Conservation (phyloP, 53 echinoderm and acorn worm species). For the Antedon mediterranea region DNA sequence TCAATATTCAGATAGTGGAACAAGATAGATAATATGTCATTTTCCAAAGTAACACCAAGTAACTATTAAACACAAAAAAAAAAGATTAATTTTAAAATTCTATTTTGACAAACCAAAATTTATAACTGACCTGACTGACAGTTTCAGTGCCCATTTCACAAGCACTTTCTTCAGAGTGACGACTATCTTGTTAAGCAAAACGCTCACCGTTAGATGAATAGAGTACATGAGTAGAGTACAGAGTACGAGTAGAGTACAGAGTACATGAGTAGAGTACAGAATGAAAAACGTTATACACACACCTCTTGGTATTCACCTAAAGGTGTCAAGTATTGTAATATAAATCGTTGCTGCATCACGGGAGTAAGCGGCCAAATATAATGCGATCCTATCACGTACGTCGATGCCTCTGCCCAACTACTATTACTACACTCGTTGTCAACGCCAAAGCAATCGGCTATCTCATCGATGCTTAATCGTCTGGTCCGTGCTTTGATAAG, state of each 20-base stretch:
- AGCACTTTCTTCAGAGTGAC: no score
- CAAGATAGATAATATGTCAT: slow-evolving; percentile 74
- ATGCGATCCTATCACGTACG: slow-evolving; percentile 71
- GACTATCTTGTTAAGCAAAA: no score
- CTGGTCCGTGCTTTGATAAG: neutral
- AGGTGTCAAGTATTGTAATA: slow-evolving; percentile 89
- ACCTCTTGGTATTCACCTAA: slow-evolving; percentile 99
- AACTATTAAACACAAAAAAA: slow-evolving; percentile 27
- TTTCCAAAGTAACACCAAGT: slow-evolving; percentile 80
- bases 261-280: no score
- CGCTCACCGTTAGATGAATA: no score
- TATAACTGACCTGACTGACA: no score
- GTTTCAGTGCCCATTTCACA: no score
- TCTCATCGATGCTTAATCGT: neutral
- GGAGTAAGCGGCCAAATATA: slow-evolving; percentile 71
- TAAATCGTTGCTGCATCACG: slow-evolving; percentile 79
- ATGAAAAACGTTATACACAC: neutral
- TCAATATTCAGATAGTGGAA: slow-evolving; percentile 81
- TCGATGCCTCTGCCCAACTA: slow-evolving; percentile 82
- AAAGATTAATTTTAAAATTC: no score
- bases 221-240: no score
- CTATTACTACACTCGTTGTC: slow-evolving; percentile 82
- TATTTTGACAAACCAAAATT: no score
- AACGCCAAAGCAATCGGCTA: neutral
- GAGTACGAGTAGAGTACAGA: no score